These are phyloP conservation scores for Lapara coniferarum DNA, from an alignment of 2,888 invertebrate genomes.

Conservation along the genomic window DNA sequence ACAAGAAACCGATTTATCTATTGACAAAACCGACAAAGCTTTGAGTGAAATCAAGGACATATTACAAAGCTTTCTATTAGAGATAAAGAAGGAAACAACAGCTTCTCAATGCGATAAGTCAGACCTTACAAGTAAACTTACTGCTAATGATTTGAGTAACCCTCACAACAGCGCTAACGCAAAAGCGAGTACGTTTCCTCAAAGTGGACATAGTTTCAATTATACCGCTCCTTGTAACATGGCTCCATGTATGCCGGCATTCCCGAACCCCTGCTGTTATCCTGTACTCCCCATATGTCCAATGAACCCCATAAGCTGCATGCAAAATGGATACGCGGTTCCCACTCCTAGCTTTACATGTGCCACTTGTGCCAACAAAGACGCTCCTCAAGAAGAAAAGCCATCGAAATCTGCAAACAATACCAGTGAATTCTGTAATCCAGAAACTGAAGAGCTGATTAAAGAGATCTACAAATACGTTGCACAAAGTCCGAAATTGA, in stretches of 20 bases:
- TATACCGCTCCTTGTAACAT: slow-evolving; percentile 46
- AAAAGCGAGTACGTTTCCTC: slow-evolving; percentile 42
- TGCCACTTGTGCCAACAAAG: slow-evolving; percentile 52
- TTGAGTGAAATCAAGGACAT: slow-evolving; percentile 76
- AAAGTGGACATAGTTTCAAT: slow-evolving; percentile 51
- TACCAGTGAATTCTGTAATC: slow-evolving; percentile 39
- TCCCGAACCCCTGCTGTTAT: slow-evolving; percentile 67
- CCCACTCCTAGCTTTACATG: slow-evolving; percentile 64
- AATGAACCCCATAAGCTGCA: slow-evolving; percentile 64
- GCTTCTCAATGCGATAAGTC: slow-evolving; percentile 55
- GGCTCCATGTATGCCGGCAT: slow-evolving; percentile 51
- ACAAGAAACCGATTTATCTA: slow-evolving; percentile 50
- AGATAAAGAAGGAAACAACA: slow-evolving; percentile 68
- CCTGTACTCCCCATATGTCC: slow-evolving; percentile 68
- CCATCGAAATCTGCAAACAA: slow-evolving; percentile 42
- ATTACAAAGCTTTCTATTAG: slow-evolving; percentile 67
- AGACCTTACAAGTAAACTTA: slow-evolving; percentile 44
- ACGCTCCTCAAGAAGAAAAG: slow-evolving; percentile 42
- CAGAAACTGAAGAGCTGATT: slow-evolving; percentile 69
- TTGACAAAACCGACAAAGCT: slow-evolving; percentile 69
- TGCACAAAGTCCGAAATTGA: slow-evolving; percentile 53
- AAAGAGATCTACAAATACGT: slow-evolving; percentile 75
- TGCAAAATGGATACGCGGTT: slow-evolving; percentile 60
- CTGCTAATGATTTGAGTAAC: slow-evolving; percentile 39
- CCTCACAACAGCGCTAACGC: slow-evolving; percentile 39